Conservation (phyloP, 2,888 invertebrate species). For the Tetranychus truncatus region DNA sequence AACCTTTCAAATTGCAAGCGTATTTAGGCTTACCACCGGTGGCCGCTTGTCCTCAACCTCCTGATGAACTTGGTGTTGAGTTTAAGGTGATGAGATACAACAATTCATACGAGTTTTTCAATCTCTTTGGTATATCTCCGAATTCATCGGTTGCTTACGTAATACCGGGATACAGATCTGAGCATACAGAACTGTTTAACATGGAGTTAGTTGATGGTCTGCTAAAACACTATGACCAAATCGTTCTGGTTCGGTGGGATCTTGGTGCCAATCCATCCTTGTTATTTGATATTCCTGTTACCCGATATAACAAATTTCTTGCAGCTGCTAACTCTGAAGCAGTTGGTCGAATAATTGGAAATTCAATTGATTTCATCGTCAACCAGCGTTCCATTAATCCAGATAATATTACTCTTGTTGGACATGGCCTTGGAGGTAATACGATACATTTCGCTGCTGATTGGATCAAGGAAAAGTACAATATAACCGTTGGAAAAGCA, state of each 20-base stretch:
- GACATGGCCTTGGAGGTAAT: conserved; percentile 6
- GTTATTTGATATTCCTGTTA: conserved; percentile 1
- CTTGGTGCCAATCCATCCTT: background rate
- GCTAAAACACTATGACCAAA: background rate
- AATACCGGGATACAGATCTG: background rate
- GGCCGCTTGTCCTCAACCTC: background rate
- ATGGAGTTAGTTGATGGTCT: background rate
- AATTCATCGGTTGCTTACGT: background rate
- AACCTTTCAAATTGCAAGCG: background rate
- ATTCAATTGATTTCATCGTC: background rate
- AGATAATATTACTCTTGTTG: background rate
- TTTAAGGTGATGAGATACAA: background rate
- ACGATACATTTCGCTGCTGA: background rate
- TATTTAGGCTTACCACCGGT: conserved; percentile 2
- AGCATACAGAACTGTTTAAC: background rate
- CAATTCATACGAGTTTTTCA: conserved; percentile 4
- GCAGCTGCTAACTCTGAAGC: conserved; percentile 2
- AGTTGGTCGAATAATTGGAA: background rate
- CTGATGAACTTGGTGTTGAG: conserved; percentile 1
- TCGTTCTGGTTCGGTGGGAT: background rate
- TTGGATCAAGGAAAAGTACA: conserved; percentile 2
- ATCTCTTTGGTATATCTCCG: background rate
- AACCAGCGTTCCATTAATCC: background rate
- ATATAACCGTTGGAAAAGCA: background rate
- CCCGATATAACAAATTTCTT: background rate